Conservation (phyloP, 2,113 vertebrate species). For the Salvelinus namaycush region DNA sequence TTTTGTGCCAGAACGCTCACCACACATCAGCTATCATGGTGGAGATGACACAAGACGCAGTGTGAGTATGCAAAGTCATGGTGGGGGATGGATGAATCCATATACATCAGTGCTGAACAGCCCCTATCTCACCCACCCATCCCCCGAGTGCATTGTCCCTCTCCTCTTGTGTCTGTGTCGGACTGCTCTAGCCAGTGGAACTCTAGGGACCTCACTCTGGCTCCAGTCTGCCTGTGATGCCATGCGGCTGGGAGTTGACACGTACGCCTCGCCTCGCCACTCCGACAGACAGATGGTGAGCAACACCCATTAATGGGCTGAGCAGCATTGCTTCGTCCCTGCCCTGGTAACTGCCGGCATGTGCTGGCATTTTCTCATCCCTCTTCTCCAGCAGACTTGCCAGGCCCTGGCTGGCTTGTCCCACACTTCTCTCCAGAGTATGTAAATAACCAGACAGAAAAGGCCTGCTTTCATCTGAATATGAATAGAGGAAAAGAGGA, state of each 20-base stretch:
- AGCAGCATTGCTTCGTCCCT: conserved; percentile 70
- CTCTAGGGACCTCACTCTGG: conserved; percentile 46
- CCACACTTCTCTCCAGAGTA: conserved; percentile 44
- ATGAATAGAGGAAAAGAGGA: conserved; percentile 60
- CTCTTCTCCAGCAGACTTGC: conserved; percentile 41
- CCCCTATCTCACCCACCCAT: neutral
- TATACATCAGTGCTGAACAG: neutral
- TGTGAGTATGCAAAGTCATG: neutral
- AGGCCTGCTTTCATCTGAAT: conserved; percentile 69
- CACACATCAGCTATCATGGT: too few species aligned
- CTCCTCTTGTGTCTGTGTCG: conserved; percentile 1
- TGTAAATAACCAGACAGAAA: conserved; percentile 70
- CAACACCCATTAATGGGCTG: conserved; percentile 63
- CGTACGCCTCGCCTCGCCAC: conserved; percentile 40
- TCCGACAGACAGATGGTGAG: conserved; percentile 73
- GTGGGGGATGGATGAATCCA: neutral
- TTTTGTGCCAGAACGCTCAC: too few species aligned
- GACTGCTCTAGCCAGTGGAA: neutral
- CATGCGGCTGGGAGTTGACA: too few species aligned
- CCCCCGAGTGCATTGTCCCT: neutral
- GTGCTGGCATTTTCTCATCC: conserved; percentile 75
- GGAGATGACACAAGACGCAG: neutral
- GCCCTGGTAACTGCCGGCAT: conserved; percentile 77
- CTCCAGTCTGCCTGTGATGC: conserved; percentile 46
- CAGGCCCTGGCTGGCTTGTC: neutral